These are phyloP conservation scores for Micrastur ruficollis DNA, from an alignment of 2,797 vertebrate genomes.

Conservation along the genomic window DNA sequence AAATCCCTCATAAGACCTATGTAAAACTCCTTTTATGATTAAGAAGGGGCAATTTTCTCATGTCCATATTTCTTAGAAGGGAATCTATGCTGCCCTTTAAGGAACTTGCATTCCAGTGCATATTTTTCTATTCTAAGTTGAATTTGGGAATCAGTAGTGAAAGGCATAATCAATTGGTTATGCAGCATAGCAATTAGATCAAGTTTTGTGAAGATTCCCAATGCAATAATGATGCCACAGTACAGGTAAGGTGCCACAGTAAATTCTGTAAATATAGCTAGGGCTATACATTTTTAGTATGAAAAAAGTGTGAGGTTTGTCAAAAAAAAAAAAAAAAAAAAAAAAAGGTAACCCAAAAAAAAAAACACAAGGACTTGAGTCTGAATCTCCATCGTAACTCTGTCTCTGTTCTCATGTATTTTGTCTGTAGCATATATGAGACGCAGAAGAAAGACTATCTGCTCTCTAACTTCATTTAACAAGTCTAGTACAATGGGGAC, in stretches of 20 bases:
- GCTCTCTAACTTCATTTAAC: background rate
- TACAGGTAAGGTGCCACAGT: background rate
- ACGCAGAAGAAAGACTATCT: background rate
- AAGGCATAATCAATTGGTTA: constrained; percentile 50
- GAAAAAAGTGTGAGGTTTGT: background rate
- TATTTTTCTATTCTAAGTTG: constrained; percentile 24
- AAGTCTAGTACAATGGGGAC: background rate
- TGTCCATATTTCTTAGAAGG: constrained; percentile 21
- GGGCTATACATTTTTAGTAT: background rate
- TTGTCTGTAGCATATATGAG: background rate
- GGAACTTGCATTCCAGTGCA: constrained; percentile 33
- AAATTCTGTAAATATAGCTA: background rate
- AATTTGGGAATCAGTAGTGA: constrained; percentile 23
- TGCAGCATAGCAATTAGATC: constrained; percentile 35
- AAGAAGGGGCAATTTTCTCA: constrained; percentile 59
- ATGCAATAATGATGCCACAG: background rate
- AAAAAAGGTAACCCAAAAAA: fast-evolving
- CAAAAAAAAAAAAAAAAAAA: background rate
- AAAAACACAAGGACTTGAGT: background rate
- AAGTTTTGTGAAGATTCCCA: background rate
- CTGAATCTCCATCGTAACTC: background rate
- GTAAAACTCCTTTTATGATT: constrained; percentile 64
- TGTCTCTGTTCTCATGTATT: background rate
- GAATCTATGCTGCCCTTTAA: constrained; percentile 18
- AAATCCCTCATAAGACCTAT: constrained; percentile 57